These are phyloP conservation scores for Gonatopus flavifemur DNA, from an alignment of 1,140 invertebrate genomes.

Conservation along the genomic window DNA sequence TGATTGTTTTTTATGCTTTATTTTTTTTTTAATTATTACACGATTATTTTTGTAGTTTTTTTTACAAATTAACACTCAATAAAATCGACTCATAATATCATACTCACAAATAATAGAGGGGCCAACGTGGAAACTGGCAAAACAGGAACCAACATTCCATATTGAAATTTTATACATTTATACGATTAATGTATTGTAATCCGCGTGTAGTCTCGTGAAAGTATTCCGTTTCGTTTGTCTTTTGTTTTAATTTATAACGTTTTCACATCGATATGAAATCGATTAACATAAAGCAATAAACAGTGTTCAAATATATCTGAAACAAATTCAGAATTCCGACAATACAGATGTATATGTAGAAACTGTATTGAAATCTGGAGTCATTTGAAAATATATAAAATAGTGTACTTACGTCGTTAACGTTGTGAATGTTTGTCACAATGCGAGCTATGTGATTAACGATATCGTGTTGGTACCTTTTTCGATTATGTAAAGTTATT, in stretches of 20 bases:
- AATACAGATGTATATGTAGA: conserved; percentile 22
- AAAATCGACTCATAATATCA: too few species aligned
- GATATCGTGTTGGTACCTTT: conserved; percentile 24
- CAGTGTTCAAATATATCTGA: conserved; percentile 13
- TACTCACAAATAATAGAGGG: conserved; percentile 11
- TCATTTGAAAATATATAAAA: conserved; percentile 1
- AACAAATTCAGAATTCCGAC: conserved; percentile 13
- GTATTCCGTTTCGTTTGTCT: too few species aligned
- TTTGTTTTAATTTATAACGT: neutral
- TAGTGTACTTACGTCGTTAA: conserved; percentile 11
- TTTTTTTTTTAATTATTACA: too few species aligned
- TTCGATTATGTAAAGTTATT: conserved; percentile 21
- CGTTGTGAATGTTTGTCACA: conserved; percentile 21
- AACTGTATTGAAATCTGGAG: too few species aligned
- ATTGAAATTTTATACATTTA: too few species aligned
- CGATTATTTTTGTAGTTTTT: conserved; percentile 37
- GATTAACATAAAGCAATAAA: neutral
- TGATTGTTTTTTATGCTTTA: too few species aligned
- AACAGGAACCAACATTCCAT: conserved; percentile 39
- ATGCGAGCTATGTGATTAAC: conserved; percentile 17
- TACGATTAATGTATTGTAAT: too few species aligned
- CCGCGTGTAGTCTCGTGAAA: too few species aligned
- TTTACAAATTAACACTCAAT: too few species aligned
- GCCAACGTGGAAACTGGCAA: conserved; percentile 25
- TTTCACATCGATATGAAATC: neutral